Evolutionary conservation across 1,140 invertebrate species (phyloP).

Genomic region (Rhynchophorus ferrugineus): DNA sequence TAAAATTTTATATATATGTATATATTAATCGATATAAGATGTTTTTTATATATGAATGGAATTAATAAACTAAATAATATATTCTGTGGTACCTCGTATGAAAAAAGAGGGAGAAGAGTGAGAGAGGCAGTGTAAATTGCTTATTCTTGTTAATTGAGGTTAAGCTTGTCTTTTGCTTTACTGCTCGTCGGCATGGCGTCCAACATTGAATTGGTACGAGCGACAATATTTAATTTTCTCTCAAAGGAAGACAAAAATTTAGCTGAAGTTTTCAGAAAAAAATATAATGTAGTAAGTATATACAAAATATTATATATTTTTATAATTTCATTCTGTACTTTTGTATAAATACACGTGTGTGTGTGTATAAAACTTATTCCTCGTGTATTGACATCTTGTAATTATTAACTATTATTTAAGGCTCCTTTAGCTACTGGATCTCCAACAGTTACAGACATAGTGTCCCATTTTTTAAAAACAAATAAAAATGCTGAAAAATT

Average conservation of each 20-base stretch:
- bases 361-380: too few species aligned
- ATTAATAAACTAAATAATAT: too few species aligned
- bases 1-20: too few species aligned
- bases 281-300: constrained; percentile 55
- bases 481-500: constrained; percentile 25
- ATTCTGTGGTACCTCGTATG: too few species aligned
- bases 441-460: constrained; percentile 26
- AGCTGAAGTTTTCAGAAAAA: constrained; percentile 51
- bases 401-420: constrained; percentile 18
- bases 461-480: constrained; percentile 26
- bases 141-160: too few species aligned
- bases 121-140: too few species aligned
- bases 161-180: background rate
- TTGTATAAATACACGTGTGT: too few species aligned
- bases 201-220: constrained; percentile 26
- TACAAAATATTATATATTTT: constrained; percentile 1
- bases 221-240: constrained; percentile 51
- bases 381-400: constrained; percentile 4
- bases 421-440: constrained; percentile 18
- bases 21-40: too few species aligned
- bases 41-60: too few species aligned
- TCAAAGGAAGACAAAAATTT: constrained; percentile 48
- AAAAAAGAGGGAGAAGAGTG: too few species aligned
- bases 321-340: background rate
- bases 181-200: constrained; percentile 25